A percentile compares a stretch with the other conserved stretches of the same genome.
Conservation (phyloP, 1,140 invertebrate genomes). For the Scaptomyza hsui region DNA sequence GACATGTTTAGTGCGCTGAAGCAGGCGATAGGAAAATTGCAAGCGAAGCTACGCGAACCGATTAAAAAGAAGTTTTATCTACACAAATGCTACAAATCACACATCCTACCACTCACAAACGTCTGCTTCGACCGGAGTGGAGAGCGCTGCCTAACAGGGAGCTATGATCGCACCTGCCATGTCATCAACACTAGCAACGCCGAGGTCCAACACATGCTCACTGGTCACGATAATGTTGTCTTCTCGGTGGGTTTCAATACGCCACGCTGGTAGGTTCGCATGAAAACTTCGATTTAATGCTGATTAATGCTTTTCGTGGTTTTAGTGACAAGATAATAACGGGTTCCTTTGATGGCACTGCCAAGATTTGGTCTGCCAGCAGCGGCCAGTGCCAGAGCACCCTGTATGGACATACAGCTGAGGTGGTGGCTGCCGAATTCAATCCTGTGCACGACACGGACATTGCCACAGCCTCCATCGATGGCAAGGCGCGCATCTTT, state of each 20-base stretch:
- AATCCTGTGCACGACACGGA: conserved; percentile 86
- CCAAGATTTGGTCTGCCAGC: conserved; percentile 87
- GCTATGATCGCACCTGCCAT: conserved; percentile 94
- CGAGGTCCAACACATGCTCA: conserved; percentile 88
- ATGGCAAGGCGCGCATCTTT: conserved; percentile 89
- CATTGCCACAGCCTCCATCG: conserved; percentile 91
- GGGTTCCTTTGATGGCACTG: conserved; percentile 92
- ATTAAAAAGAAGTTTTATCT: conserved; percentile 87
- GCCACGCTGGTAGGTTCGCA: conserved; percentile 87
- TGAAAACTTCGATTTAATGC: background rate
- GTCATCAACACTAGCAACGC: conserved; percentile 91
- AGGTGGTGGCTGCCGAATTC: conserved; percentile 89
- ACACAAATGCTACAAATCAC: conserved; percentile 89
- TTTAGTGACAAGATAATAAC: conserved; percentile 90
- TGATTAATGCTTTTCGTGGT: background rate
- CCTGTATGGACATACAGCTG: conserved; percentile 89
- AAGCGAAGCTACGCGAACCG: conserved; percentile 85
- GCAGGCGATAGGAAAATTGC: conserved; percentile 85
- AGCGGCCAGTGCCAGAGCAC: conserved; percentile 89
- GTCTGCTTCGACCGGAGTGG: conserved; percentile 90
- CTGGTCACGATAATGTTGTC: conserved; percentile 92
- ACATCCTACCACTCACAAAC: conserved; percentile 91
- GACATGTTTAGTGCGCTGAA: conserved; percentile 75
- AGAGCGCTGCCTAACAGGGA: conserved; percentile 91
- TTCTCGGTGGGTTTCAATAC: conserved; percentile 91